Base-by-base conservation (phyloP, 2,113 vertebrate species). In the Tretioscincus oriximinensis region DNA sequence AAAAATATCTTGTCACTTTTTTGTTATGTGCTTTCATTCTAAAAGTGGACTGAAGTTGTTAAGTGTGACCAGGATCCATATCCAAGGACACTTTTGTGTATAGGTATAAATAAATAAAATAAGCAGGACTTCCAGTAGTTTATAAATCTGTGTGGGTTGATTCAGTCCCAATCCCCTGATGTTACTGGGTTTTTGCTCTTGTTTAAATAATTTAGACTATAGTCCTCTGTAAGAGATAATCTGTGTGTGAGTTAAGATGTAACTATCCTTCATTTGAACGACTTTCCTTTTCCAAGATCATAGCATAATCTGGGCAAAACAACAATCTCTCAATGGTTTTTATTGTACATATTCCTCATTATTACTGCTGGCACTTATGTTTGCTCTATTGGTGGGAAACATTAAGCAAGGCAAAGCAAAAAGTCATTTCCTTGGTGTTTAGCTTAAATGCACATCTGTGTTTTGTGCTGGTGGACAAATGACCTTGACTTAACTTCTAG, bases 401-500 rank as follows among this genome's bases (percentile, higher is more conserved):
- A 86, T 85, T 86, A 80, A 85, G 63, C 2, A 73, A 83, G 58
- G 49, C 35, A 49, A 0, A 1, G 49, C 16, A 80, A 89, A 54
- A 4, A 21, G 31, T 35, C 22, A 24, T 80, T 72, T 74, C 9
- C 9, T 69, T 84, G 45, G 63, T 82, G 66, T 28, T 78, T 54
- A 81, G n/a, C 18, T 49, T 74, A 79, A 81, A 14, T 85, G 35
- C 65, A 74, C 31, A 66, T 72, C 0, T 3, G 11, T 61, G 73
- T 74, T 85, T 61, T 78, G 60, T 16, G 54, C 61, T 65, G n/a
- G 61, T 76, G 73, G 1, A 0, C 78, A 28, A 24, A 61, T 86
- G 63, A 86, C 78, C 69, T 81, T 75, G 51, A 77, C 81, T 86
- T 88, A 87, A 78, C 69, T 81, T 90, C 11, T 73, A 80, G 49